These are phyloP conservation scores for Otolemur garnettii DNA, from an alignment of 2,113 vertebrate species.

Conservation along the genomic window DNA sequence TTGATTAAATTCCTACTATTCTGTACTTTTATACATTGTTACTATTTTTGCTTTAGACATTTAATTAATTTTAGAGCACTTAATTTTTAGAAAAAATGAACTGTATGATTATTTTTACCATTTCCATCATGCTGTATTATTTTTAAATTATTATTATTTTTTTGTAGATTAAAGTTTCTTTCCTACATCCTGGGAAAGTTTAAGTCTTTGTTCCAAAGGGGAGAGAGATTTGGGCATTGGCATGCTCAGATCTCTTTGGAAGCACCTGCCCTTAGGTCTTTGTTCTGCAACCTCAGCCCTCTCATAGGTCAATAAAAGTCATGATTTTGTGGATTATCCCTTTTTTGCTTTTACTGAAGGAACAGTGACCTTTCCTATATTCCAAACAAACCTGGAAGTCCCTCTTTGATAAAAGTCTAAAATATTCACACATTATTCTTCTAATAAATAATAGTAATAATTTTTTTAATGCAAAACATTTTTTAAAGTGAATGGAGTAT, in stretches of 20 bases:
- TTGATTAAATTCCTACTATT: constrained; percentile 6
- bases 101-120: neutral
- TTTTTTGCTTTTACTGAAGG: neutral
- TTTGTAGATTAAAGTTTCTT: neutral
- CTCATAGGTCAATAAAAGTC: neutral
- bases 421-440: neutral
- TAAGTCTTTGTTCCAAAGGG: neutral
- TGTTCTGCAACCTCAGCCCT: neutral
- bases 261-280: neutral
- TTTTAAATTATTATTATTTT: neutral
- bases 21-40: neutral
- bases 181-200: neutral
- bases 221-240: neutral
- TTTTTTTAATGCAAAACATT: neutral
- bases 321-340: neutral
- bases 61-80: constrained; percentile 20
- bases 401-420: constrained; percentile 2
- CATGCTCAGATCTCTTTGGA: neutral
- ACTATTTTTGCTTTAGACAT: constrained; percentile 19
- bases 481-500: neutral
- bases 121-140: neutral
- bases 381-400: neutral
- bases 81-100: neutral
- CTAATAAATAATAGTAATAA: neutral
- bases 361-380: neutral